Percentiles rank a stretch among this genome's conserved stretches.
These are phyloP conservation scores for Petrocephalus microphthalmus DNA, from an alignment of 2,113 vertebrate genomes.

Conservation along the genomic window DNA sequence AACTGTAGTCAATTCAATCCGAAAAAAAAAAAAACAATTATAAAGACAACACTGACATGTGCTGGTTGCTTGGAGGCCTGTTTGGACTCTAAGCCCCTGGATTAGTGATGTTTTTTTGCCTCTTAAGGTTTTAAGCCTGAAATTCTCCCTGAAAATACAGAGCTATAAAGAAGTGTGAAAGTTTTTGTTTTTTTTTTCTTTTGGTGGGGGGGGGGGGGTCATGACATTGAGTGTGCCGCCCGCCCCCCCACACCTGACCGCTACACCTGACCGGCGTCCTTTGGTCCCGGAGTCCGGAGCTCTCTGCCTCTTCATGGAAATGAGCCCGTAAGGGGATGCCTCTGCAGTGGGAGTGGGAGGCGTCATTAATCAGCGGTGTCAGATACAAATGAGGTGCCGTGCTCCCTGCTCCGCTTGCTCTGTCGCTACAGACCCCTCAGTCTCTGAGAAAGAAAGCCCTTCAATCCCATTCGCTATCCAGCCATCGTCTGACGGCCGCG, in stretches of 20 bases:
- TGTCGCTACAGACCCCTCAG: slow-evolving; percentile 17
- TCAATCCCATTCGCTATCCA: neutral
- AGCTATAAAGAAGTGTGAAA: neutral
- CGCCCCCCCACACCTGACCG: neutral
- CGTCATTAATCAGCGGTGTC: slow-evolving; percentile 48
- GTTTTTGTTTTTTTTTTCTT: neutral
- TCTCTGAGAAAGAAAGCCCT: slow-evolving; percentile 12
- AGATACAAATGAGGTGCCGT: slow-evolving; percentile 48
- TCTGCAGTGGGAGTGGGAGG: slow-evolving; percentile 15
- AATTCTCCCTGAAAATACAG: neutral
- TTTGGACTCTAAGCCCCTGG: neutral
- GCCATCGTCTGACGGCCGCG: neutral
- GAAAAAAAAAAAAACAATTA: neutral
- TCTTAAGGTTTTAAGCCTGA: neutral
- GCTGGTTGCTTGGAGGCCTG: neutral
- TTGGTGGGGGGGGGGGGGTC: neutral
- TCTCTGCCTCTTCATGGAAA: slow-evolving; percentile 29
- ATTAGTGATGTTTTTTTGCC: neutral
- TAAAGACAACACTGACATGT: neutral
- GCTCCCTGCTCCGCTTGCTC: slow-evolving; percentile 41
- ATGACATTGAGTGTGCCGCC: neutral
- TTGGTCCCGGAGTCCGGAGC: neutral
- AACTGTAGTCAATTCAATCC: neutral
- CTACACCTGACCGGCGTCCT: neutral
- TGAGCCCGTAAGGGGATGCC: neutral